Evolutionary conservation across 1,140 invertebrate species (phyloP).

Genomic region (Aphis gossypii): DNA sequence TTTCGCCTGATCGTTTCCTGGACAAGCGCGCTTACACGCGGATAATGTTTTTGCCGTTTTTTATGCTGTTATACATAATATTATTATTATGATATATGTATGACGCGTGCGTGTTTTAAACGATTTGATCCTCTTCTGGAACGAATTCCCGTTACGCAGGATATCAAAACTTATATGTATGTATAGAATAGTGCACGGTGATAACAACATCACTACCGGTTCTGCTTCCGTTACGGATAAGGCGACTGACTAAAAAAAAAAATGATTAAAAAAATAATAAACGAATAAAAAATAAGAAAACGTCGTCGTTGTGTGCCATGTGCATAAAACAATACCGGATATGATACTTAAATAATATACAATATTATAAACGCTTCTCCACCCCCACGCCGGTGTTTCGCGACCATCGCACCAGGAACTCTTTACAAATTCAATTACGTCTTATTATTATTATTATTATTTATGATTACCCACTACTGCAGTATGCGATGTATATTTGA

Average conservation of each 20-base stretch:
- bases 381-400: neutral
- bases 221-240: conserved; percentile 54
- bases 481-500: neutral
- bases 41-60: neutral
- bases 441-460: conserved; percentile 24
- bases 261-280: neutral
- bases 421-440: conserved; percentile 39
- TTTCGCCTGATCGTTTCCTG: neutral
- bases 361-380: neutral
- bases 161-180: neutral
- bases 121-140: conserved; percentile 53
- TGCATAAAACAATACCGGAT: conserved; percentile 41
- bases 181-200: neutral
- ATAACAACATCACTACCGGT: conserved; percentile 49
- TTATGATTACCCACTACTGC: neutral
- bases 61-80: neutral
- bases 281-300: neutral
- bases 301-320: neutral
- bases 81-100: neutral
- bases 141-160: conserved; percentile 45
- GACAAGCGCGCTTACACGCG: neutral
- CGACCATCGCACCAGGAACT: neutral
- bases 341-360: conserved; percentile 37
- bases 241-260: neutral
- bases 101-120: neutral